Evolutionary conservation across 2,113 vertebrate species (phyloP).

Genomic region (Serranochromis macrocephalus): DNA sequence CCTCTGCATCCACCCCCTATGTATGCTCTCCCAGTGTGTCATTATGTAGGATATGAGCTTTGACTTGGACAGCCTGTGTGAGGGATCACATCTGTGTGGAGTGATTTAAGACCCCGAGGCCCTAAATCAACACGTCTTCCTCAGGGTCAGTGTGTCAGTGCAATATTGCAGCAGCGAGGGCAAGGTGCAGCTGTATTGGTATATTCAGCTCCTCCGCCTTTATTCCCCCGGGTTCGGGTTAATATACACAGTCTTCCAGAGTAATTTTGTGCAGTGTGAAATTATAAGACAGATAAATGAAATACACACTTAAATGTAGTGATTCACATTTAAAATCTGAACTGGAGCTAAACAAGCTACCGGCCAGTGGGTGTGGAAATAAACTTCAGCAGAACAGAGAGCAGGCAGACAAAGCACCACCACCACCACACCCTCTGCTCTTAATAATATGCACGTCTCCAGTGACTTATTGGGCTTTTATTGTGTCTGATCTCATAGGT

Average conservation of each 20-base stretch:
- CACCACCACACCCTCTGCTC: slow-evolving; percentile 17
- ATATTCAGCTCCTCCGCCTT: slow-evolving; percentile 17
- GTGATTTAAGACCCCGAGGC: slow-evolving; percentile 46
- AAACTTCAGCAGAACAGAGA: not conserved
- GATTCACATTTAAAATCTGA: not conserved
- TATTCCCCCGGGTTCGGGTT: slow-evolving; percentile 12
- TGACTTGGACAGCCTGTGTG: slow-evolving; percentile 6
- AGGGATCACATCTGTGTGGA: not conserved
- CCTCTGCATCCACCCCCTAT: not conserved
- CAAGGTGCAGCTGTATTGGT: slow-evolving; percentile 23
- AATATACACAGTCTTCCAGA: not conserved
- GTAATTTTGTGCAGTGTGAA: slow-evolving; percentile 9
- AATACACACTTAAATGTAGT: not conserved
- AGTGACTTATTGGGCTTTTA: slow-evolving; percentile 47
- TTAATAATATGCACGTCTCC: slow-evolving; percentile 25
- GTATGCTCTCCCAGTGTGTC: not conserved
- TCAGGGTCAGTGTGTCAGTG: slow-evolving; percentile 61
- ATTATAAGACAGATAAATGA: not conserved
- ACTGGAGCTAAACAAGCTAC: not conserved
- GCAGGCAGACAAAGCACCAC: not conserved
- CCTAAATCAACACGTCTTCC: slow-evolving; percentile 32
- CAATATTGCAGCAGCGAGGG: slow-evolving; percentile 43
- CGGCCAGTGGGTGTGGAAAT: not conserved
- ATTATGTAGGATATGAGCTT: not conserved
- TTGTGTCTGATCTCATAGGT: slow-evolving; percentile 59